Conservation (phyloP, 2,888 invertebrate species). For the Chesias legatella region DNA sequence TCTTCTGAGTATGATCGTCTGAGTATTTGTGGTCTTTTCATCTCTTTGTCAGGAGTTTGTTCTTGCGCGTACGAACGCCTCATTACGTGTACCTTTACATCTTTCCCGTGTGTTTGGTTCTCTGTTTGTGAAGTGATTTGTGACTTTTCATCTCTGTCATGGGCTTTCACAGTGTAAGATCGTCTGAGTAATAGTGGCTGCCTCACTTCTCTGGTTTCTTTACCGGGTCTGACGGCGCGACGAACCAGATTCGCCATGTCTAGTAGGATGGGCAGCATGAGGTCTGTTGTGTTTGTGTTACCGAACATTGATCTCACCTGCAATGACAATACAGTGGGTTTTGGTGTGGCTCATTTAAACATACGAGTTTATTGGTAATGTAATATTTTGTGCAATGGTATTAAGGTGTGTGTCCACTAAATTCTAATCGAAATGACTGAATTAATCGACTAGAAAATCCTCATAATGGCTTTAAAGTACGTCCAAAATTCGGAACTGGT, state of each 20-base stretch:
- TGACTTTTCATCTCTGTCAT: not conserved
- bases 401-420: too few relatives aligned
- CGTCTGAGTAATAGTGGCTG: constrained; percentile 45
- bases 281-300: constrained; percentile 76
- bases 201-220: constrained; percentile 55
- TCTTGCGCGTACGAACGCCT: not conserved
- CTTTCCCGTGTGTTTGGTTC: constrained; percentile 3
- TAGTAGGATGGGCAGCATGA: constrained; percentile 82
- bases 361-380: too few relatives aligned
- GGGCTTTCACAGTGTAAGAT: constrained; percentile 52
- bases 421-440: too few relatives aligned
- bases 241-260: constrained; percentile 84
- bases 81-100: not conserved
- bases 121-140: constrained; percentile 2
- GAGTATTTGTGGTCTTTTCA: constrained; percentile 23
- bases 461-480: too few relatives aligned
- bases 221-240: constrained; percentile 66
- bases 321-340: constrained; percentile 35
- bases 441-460: too few relatives aligned
- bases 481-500: too few relatives aligned
- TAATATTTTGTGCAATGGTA: too few relatives aligned
- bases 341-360: too few relatives aligned
- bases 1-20: constrained; percentile 60
- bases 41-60: constrained; percentile 31
- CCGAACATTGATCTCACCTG: constrained; percentile 82